phyloP scores from a whole-genome alignment of 2,113 vertebrate species.

The Hemicordylus capensis region DNA sequence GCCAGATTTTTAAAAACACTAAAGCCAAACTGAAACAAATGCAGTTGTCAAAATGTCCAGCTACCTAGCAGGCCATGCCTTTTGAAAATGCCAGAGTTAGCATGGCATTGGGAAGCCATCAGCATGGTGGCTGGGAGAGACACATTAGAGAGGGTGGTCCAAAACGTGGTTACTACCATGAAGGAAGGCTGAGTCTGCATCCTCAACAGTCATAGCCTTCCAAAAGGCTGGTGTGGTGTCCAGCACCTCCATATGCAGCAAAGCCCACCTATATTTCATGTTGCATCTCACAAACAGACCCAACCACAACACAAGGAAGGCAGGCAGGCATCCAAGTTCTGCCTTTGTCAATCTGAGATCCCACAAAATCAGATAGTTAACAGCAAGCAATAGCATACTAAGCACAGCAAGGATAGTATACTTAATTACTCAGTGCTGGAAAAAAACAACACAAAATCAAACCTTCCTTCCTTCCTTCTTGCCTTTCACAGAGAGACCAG shows the following conservation, averaged over 20 bases:
- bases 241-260: background rate
- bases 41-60: background rate
- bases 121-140: background rate
- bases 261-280: too few species aligned
- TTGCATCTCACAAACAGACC: too few species aligned
- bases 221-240: background rate
- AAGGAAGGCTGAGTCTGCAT: background rate
- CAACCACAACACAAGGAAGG: too few species aligned
- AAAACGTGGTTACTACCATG: background rate
- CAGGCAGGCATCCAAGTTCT: background rate
- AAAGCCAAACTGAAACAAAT: background rate
- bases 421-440: too few species aligned
- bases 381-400: too few species aligned
- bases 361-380: too few species aligned
- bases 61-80: background rate
- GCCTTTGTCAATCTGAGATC: too few species aligned
- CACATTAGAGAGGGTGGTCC: background rate
- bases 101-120: background rate
- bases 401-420: too few species aligned
- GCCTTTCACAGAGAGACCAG: too few species aligned
- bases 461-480: too few species aligned
- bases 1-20: background rate
- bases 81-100: background rate
- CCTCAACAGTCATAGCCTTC: background rate
- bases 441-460: too few species aligned